Evolutionary conservation across 2,797 vertebrate species (phyloP), one percentile per base, ranked within the genome.

Genomic region (Rallus crepitans): DNA sequence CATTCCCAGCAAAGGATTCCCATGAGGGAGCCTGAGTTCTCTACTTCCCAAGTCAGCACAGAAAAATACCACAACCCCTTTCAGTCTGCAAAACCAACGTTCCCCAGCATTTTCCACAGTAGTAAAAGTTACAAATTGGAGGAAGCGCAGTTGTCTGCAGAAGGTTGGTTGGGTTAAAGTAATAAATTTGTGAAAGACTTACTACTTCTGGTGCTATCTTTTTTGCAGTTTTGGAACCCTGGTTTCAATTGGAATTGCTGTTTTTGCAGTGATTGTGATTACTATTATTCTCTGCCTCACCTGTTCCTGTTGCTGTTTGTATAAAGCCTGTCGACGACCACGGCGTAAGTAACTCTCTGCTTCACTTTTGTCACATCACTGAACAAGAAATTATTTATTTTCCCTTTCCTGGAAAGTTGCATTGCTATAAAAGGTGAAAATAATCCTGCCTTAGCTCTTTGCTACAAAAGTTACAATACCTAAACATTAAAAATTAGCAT

Each of bases 291-390:
- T 98, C 96, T 99, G 99, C 97, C 99, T 99, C 82, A 98, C 99
- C 39, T 99, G 99, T 31, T 99, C 99, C 8, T 99, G 99, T 97
- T 99, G 99, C 97, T 99, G 98, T 93, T 88, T 99, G 57, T 99
- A 99, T 97, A 99, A 99, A 97, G 97, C 98, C 77, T 99, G 99
- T 94, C 96, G 98, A 89, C 98, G 96, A 55, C 97, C 96, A 3
- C 97, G 80, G 50, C 99, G 99, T 99, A 98, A 99, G 99, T 98
- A 89, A 40, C 47, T 80, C 52, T 24, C 2, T 35, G 11, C 33
- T 81, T 75, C 18, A 45, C 55, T 79, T 31, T 31, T 33, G 66
- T 28, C 59, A 27, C 4, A 11, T 83, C 19, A 81, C 73, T 77
- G 21, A 81, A 45, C 4, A 17, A 16, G 31, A 31, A 7, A 31